Evolutionary conservation across 2,797 vertebrate genomes (phyloP), one percentile per base, ranked within the genome.

Genomic region (Morelia viridis): DNA sequence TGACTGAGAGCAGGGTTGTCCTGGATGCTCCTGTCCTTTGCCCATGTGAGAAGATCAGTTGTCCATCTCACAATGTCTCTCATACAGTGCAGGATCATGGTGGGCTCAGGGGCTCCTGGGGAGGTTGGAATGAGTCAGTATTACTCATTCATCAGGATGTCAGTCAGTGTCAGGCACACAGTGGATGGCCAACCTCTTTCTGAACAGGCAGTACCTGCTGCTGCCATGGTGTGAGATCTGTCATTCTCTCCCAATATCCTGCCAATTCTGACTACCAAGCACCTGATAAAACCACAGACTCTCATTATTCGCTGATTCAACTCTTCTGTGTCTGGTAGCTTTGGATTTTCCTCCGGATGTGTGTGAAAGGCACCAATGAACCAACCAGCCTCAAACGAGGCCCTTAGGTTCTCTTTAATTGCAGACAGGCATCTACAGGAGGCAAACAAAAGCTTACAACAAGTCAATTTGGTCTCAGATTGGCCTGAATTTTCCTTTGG

Each of bases 221-320:
- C 46, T 24, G 50, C 80, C 87, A 68, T n/a, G 9, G 19, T 26
- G 13, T 9, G 4, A 62, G 31, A 71, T 41, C 35, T 15, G 10
- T 85, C 87, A 85, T 35, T 6, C 26, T 46, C 8, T 85, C 12
- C 62, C 83, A 60, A 15, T 53, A 56, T 87, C 84, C 88, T 92
- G 19, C 35, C 57, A 24, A 10, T 31, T 0, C 57, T 58, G 58
- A 13, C 26, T 11, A 22, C 56, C 7, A 19, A 91, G 10, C 91
- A 92, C 62, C 62, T 89, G 88, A 88, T 3, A 50, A 89, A 68
- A n/a, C 17, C 35, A 68, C 80, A 58, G 3, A 5, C 28, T 68
- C 88, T 68, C 53, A 89, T 89, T 31, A 71, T 46, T 13, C 3
- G 60, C 53, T 92, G 88, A 92, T 61, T 92, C 91, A 92, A 56